phyloP scores from a whole-genome alignment of 2,888 invertebrate genomes.

The Eledone cirrhosa region DNA sequence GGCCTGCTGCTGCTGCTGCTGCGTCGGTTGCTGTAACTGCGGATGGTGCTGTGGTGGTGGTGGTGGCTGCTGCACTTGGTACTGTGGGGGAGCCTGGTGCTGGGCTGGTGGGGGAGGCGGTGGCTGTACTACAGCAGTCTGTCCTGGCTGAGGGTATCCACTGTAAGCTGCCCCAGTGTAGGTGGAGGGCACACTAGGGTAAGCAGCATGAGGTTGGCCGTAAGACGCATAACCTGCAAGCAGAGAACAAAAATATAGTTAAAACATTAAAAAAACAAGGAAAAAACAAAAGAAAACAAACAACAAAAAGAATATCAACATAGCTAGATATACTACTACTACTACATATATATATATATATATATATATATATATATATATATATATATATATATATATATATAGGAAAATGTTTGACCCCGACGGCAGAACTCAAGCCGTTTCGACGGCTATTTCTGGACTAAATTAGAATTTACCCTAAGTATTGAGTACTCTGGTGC shows the following conservation, averaged over 20 bases:
- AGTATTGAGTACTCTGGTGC: too few relatives aligned
- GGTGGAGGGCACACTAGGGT: slow-evolving; percentile 18
- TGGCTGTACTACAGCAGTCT: not conserved
- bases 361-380: too few relatives aligned
- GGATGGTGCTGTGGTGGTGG: slow-evolving; percentile 18
- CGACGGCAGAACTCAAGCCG: too few relatives aligned
- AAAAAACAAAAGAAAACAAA: not conserved
- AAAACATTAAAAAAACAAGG: not conserved
- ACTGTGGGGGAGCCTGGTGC: slow-evolving; percentile 9
- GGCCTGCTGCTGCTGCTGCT: slow-evolving; percentile 16
- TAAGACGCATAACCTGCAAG: slow-evolving; percentile 18
- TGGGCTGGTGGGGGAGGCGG: slow-evolving; percentile 21
- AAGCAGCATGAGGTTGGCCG: slow-evolving; percentile 20
- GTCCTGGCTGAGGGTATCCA: slow-evolving; percentile 23
- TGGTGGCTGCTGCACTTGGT: slow-evolving; percentile 12
- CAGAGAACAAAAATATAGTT: not conserved
- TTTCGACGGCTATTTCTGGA: too few relatives aligned
- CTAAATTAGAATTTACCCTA: too few relatives aligned
- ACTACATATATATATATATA: too few relatives aligned
- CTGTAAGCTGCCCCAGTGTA: slow-evolving; percentile 15
- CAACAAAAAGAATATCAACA: not conserved
- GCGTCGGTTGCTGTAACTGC: slow-evolving; percentile 7
- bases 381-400: too few relatives aligned
- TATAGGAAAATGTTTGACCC: too few relatives aligned
- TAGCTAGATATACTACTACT: too few relatives aligned